Base-by-base conservation (phyloP, 1,140 invertebrate species). In the Cydia strobilella region DNA sequence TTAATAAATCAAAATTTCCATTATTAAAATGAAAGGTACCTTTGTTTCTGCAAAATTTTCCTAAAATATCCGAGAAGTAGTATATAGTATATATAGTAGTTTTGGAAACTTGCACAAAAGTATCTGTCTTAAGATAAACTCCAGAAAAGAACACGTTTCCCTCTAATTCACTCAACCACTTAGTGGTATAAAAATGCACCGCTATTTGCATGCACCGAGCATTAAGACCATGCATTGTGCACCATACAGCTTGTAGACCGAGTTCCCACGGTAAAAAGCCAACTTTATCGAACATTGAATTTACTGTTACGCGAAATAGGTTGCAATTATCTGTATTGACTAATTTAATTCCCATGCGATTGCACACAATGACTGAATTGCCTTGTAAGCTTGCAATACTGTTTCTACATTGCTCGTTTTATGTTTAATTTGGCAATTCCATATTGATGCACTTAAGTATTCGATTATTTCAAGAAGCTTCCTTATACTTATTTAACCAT, bases 221-320 rank as follows among this genome's bases (percentile, higher is more conserved):
- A 42, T 69, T 69, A 35, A 69, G 65, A 35, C 18, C 65, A 39
- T 35, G 31, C 65, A 69, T 69, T 69, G 65, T 69, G 54, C 45
- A 48, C 45, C 45, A 48, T 48, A n/a, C 45, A 15, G 45, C 15
- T 51, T 59, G 5, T 23, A 59, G 54, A 59, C 54, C 54, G 42
- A 15, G 42, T 45, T 45, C 42, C 42, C 42, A 45, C 42, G 2
- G 42, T 45, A 45, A 45, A 45, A 45, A 45, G 1, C 12, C 13
- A 3, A 54, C 6, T 18, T 54, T 54, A 54, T 54, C n/a, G 51
- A 54, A 54, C 51, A 54, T 54, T 48, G 45, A 4, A 48, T n/a
- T 54, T 54, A 54, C 51, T 54, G 51, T 54, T 54, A 54, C 51
- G 42, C 42, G 42, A 45, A 45, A 18, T 54, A 54, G 15, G 51